phyloP scores from a whole-genome alignment of 53 echinoderm and acorn worm genomes.

The Hippasteria phrygiana region DNA sequence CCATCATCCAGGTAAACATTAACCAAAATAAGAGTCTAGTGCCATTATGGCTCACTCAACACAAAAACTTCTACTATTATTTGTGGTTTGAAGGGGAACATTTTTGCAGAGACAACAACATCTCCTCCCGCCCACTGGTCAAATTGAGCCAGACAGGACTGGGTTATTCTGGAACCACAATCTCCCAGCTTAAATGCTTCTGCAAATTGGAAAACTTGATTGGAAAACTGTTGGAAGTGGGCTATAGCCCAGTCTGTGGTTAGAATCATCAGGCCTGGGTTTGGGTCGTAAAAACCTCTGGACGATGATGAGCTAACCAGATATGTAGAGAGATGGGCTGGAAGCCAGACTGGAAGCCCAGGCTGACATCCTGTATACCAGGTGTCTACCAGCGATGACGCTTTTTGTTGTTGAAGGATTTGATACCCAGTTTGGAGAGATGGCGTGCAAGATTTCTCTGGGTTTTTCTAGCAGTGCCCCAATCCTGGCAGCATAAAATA shows the following conservation, averaged over 20 bases:
- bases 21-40: too few species aligned
- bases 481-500: background rate
- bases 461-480: background rate
- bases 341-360: background rate
- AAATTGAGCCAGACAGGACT: conserved; percentile 46
- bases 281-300: conserved; percentile 7
- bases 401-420: conserved; percentile 14
- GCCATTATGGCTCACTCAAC: too few species aligned
- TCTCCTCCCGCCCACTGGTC: conserved; percentile 12
- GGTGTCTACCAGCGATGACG: background rate
- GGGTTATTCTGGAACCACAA: conserved; percentile 11
- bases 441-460: background rate
- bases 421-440: background rate
- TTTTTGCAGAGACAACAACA: too few species aligned
- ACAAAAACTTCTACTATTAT: too few species aligned
- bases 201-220: conserved; percentile 50
- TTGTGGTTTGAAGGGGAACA: too few species aligned
- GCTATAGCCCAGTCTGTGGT: conserved; percentile 5
- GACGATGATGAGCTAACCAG: conserved; percentile 39
- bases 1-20: too few species aligned
- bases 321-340: background rate
- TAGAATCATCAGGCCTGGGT: background rate
- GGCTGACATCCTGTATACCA: background rate
- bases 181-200: conserved; percentile 1
- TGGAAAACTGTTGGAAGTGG: conserved; percentile 38